Percentiles rank a stretch among this genome's conserved stretches.
Conservation (phyloP, 2,888 invertebrate species). For the Caenorhabditis wallacei region DNA sequence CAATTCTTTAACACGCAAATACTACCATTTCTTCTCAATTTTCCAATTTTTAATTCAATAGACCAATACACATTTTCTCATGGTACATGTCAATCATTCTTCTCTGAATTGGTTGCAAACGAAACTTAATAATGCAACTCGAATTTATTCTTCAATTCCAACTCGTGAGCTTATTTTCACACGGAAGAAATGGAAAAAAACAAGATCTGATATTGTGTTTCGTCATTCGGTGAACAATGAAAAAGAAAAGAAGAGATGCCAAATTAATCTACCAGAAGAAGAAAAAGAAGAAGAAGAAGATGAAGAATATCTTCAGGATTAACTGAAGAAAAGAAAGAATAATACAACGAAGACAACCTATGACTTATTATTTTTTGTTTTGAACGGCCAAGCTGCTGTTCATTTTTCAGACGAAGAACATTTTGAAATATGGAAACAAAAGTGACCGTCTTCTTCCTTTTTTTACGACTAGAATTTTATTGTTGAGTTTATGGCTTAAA, state of each 20-base stretch:
- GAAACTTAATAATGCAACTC: not conserved
- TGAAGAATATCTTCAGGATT: slow-evolving; percentile 37
- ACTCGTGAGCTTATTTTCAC: slow-evolving; percentile 33
- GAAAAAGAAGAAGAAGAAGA: slow-evolving; percentile 15
- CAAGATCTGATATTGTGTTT: slow-evolving; percentile 10
- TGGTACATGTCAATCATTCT: slow-evolving; percentile 28
- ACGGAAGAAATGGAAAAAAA: slow-evolving; percentile 1
- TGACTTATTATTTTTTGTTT: slow-evolving; percentile 38
- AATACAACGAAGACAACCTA: slow-evolving; percentile 5
- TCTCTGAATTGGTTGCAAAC: not conserved
- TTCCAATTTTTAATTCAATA: too few relatives aligned
- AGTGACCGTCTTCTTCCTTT: slow-evolving; percentile 1
- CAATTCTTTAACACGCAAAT: slow-evolving; percentile 10
- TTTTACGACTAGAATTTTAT: slow-evolving; percentile 43
- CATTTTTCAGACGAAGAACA: not conserved
- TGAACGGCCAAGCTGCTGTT: slow-evolving; percentile 1
- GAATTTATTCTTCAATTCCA: slow-evolving; percentile 10
- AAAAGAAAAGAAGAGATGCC: slow-evolving; percentile 10
- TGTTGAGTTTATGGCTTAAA: slow-evolving; percentile 34
- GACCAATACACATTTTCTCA: slow-evolving; percentile 9
- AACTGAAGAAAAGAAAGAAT: slow-evolving; percentile 11
- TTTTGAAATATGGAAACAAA: slow-evolving; percentile 1
- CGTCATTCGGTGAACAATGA: slow-evolving; percentile 35
- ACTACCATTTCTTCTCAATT: too few relatives aligned
- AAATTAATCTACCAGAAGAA: slow-evolving; percentile 48